Conservation (phyloP, 2,797 vertebrate genomes). For the Gymnocypris eckloni region DNA sequence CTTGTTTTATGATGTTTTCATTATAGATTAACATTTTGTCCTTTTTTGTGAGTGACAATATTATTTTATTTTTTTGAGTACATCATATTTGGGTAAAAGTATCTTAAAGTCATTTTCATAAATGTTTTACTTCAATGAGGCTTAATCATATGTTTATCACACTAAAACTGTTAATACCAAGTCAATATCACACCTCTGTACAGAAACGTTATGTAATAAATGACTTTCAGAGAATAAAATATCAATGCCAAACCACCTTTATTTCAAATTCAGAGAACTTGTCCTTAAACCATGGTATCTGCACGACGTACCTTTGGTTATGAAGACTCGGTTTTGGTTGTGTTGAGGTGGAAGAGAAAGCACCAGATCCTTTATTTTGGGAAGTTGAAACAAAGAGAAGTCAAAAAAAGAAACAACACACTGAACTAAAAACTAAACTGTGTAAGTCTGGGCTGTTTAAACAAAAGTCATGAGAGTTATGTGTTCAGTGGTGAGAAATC, state of each 20-base stretch:
- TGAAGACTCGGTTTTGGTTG: not conserved
- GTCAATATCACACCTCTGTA: not conserved
- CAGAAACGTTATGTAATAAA: conserved; percentile 17
- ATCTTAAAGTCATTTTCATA: not conserved
- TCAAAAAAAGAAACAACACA: not conserved
- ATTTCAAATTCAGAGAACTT: not conserved
- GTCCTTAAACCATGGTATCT: not conserved
- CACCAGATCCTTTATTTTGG: not conserved
- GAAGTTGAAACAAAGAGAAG: not conserved
- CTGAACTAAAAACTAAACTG: not conserved
- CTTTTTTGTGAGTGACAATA: not conserved
- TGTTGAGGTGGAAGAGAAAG: not conserved
- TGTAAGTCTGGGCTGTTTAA: not conserved
- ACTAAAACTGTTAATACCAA: not conserved
- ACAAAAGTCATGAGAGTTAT: not conserved
- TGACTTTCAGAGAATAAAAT: not conserved
- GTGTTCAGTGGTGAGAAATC: not conserved
- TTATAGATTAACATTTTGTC: conserved; percentile 7
- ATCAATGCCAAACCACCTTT: not conserved
- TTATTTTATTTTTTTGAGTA: not conserved
- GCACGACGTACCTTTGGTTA: not conserved
- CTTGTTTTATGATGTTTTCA: conserved; percentile 25
- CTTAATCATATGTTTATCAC: not conserved
- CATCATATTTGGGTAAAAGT: not conserved
- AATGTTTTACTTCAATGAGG: not conserved